Base-by-base conservation (phyloP, 2,888 invertebrate genomes). In the Norana najaformis region DNA sequence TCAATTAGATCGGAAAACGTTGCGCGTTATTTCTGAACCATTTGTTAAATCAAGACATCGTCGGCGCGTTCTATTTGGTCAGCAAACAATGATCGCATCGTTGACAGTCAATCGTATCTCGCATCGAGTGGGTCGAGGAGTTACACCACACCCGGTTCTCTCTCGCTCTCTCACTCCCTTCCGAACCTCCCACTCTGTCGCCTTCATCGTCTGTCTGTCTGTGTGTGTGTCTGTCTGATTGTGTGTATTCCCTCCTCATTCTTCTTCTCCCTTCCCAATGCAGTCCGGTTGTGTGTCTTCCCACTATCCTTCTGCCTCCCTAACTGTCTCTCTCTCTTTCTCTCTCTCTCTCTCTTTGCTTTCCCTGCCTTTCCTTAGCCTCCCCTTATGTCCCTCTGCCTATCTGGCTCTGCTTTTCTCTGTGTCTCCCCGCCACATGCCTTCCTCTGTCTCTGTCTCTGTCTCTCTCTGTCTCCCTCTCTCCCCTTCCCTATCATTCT, bases 41-140 rank as follows among this genome's bases (percentile, higher is more conserved):
- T 85, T 85, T 85, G 85, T 85, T 85, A 85, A 85, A 85, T 85
- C 85, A 85, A 85, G 85, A 85, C 34, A 85, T 20, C 36, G 85
- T 85, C 85, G 6, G 5, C n/a, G 85, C 85, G 20, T 85, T 85
- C 85, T 85, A 85, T 85, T 85, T 85, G 85, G 35, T 85, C 20
- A 35, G 85, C 85, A 85, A 85, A 85, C 85, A 85, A 3, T 13
- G 85, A 69, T 69, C 16, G 69, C 69, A 13, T 69, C 69, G 69
- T 69, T 69, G 69, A 69, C 69, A n/a, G 69, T 69, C 69, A 69
- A 69, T 69, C 69, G 30, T 69, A 69, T 30, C 69, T n/a, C 69
- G 13, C 69, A 16, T 69, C 30, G 69, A 69, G 69, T n/a, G 69
- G 69, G 23, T 47, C 69, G 69, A 69, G 69, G 69, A 69, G 30